Conservation (phyloP, 2,113 vertebrate species). For the Tyrannus savana region DNA sequence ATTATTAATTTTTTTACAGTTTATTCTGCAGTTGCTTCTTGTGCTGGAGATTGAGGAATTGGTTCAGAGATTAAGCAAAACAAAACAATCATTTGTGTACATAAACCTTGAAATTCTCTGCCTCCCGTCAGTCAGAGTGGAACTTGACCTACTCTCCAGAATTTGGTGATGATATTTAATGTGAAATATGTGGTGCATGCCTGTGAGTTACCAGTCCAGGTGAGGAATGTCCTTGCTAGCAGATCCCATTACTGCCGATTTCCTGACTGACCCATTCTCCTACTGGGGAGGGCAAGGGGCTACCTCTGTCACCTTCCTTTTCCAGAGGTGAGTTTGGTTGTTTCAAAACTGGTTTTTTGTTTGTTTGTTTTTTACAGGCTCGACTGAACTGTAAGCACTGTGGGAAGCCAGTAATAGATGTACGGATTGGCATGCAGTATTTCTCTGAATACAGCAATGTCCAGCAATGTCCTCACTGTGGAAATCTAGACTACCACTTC, state of each 20-base stretch:
- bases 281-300: neutral
- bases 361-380: constrained; percentile 77
- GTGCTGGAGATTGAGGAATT: neutral
- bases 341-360: constrained; percentile 26
- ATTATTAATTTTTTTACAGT: too few relatives aligned
- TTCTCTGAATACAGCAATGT: constrained; percentile 99
- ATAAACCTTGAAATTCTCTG: neutral
- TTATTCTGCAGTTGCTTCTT: too few relatives aligned
- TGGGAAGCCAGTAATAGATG: constrained; percentile 97
- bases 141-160: neutral
- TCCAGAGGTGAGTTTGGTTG: neutral
- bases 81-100: neutral
- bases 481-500: constrained; percentile 99
- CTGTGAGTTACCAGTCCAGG: rapidly evolving
- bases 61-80: neutral
- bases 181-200: neutral
- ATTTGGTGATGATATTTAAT: neutral
- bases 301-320: neutral
- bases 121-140: neutral
- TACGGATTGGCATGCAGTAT: constrained; percentile 98
- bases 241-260: neutral
- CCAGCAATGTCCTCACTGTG: constrained; percentile 98
- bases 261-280: neutral
- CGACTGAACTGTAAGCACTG: constrained; percentile 99
- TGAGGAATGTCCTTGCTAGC: neutral